Conservation (phyloP, 2,888 invertebrate species). For the Dexiosoma caninum region DNA sequence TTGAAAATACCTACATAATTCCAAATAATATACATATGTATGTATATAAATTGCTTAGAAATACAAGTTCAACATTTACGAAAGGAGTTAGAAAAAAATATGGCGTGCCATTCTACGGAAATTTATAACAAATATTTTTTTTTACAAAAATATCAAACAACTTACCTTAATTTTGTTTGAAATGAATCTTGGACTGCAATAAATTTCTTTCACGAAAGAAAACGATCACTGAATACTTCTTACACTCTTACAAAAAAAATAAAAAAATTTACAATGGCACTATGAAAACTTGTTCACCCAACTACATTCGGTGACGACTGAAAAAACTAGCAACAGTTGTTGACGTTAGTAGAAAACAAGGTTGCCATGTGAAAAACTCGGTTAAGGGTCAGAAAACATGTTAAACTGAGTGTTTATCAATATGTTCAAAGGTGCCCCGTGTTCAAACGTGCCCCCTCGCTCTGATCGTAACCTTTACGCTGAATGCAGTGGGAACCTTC, state of each 20-base stretch:
- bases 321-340: slow-evolving; percentile 22
- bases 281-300: slow-evolving; percentile 3
- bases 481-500: too few species aligned
- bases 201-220: slow-evolving; percentile 16
- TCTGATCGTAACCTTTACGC: too few species aligned
- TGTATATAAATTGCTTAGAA: too few species aligned
- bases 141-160: slow-evolving; percentile 7
- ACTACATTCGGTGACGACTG: slow-evolving; percentile 26
- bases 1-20: too few species aligned
- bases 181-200: not conserved
- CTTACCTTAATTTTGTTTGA: slow-evolving; percentile 12
- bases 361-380: slow-evolving; percentile 13
- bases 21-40: too few species aligned
- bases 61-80: too few species aligned
- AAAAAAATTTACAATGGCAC: slow-evolving; percentile 10
- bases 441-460: too few species aligned
- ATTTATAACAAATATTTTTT: slow-evolving; percentile 9
- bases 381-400: not conserved
- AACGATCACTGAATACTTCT: not conserved
- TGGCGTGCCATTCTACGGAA: slow-evolving; percentile 1
- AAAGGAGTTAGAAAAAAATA: too few species aligned
- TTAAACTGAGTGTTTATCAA: slow-evolving; percentile 14
- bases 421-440: slow-evolving; percentile 4
- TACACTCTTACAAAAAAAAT: slow-evolving; percentile 1
- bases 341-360: slow-evolving; percentile 21